Conservation (phyloP, 2,797 vertebrate genomes). For the Alosa sapidissima region DNA sequence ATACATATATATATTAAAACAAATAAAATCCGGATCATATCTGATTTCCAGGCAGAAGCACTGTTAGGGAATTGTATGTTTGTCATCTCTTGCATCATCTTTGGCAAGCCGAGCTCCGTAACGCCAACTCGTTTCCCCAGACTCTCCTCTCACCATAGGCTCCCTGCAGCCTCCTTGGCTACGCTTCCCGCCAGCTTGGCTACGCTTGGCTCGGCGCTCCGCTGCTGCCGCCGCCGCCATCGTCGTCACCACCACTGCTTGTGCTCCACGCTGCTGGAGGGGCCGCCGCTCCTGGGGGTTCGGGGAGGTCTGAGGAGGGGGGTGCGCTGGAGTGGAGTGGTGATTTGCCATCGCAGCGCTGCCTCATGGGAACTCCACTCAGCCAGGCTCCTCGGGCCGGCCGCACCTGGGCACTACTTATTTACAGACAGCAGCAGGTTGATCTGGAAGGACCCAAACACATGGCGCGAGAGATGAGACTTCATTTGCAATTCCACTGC, state of each 20-base stretch:
- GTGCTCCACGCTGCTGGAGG: neutral
- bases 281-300: neutral
- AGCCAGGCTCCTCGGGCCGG: slow-evolving; percentile 31
- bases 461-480: neutral
- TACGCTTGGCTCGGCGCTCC: neutral
- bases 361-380: slow-evolving; percentile 12
- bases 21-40: neutral
- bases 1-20: too few relatives aligned
- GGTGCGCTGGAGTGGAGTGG: neutral
- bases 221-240: neutral
- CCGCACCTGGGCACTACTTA: slow-evolving; percentile 73
- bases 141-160: slow-evolving; percentile 3
- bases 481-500: slow-evolving; percentile 3
- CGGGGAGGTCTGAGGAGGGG: neutral
- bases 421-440: slow-evolving; percentile 88
- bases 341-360: neutral
- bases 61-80: slow-evolving; percentile 1
- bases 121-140: slow-evolving; percentile 22
- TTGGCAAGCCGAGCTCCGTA: neutral
- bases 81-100: slow-evolving; percentile 21
- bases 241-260: neutral
- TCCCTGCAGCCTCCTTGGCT: slow-evolving; percentile 18
- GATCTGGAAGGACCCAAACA: slow-evolving; percentile 76
- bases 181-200: neutral
- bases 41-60: slow-evolving; percentile 1